Evolutionary conservation across 2,888 invertebrate species (phyloP).

Genomic region (Ephialtes manifestator): DNA sequence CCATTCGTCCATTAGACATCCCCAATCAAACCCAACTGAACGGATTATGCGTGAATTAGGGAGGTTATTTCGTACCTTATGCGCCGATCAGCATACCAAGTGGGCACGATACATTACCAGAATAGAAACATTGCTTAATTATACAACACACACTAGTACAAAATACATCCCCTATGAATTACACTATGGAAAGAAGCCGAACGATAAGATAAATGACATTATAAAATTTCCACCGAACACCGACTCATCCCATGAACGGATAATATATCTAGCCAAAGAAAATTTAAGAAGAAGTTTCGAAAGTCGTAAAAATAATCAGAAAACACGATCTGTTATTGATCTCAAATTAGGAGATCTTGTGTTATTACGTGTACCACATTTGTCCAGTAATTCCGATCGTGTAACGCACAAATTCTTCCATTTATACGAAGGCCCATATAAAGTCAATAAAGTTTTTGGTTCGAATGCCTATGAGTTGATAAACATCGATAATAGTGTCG

Average conservation of each 20-base stretch:
- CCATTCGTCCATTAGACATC: neutral
- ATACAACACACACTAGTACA: conserved; percentile 56
- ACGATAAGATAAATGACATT: conserved; percentile 33
- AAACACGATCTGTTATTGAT: neutral
- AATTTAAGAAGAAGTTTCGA: neutral
- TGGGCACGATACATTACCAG: neutral
- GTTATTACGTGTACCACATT: conserved; percentile 31
- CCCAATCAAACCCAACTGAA: neutral
- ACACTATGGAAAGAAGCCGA: conserved; percentile 41
- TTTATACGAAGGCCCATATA: conserved; percentile 44
- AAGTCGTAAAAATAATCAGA: conserved; percentile 30
- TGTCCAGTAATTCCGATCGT: conserved; percentile 41
- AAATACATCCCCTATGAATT: conserved; percentile 47
- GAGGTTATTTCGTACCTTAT: neutral
- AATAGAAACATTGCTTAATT: conserved; percentile 24
- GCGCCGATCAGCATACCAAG: neutral
- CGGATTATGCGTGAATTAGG: neutral
- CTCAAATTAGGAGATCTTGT: conserved; percentile 23
- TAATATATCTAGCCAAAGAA: conserved; percentile 24
- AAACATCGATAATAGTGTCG: too few relatives aligned
- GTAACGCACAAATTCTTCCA: conserved; percentile 51
- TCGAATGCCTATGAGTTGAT: too few relatives aligned
- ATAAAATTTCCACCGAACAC: conserved; percentile 31
- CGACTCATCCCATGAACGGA: neutral
- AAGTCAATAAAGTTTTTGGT: neutral